Percentiles rank a stretch among this genome's conserved stretches.
Evolutionary conservation across 2,113 vertebrate genomes (phyloP).

Genomic region (Forbesichthys agassizii): DNA sequence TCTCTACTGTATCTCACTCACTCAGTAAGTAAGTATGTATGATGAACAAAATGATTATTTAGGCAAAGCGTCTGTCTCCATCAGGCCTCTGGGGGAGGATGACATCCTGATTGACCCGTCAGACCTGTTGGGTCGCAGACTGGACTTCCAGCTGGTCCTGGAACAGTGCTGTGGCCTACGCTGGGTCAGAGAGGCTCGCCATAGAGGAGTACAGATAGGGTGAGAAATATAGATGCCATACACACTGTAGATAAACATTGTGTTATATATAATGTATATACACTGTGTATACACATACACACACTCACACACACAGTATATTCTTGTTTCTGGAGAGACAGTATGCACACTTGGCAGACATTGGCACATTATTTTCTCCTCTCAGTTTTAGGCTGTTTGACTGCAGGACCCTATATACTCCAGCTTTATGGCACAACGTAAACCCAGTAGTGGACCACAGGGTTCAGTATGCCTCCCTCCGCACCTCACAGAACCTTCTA

Average conservation of each 20-base stretch:
- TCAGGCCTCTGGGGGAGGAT: constrained; percentile 79
- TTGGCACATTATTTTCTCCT: neutral
- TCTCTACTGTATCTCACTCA: neutral
- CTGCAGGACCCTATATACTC: constrained; percentile 78
- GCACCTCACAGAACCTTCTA: constrained; percentile 78
- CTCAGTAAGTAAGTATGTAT: neutral
- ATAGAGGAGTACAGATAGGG: constrained; percentile 85
- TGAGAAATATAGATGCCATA: constrained; percentile 33
- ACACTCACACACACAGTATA: neutral
- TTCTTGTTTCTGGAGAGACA: too few species aligned
- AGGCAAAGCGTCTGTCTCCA: neutral
- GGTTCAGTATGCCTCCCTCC: constrained; percentile 77
- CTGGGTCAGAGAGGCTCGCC: constrained; percentile 81
- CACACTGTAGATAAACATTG: neutral
- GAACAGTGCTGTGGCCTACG: constrained; percentile 81
- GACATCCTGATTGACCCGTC: constrained; percentile 83
- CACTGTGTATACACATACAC: neutral
- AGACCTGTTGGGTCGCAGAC: constrained; percentile 81
- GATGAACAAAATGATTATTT: neutral
- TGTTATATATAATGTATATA: neutral
- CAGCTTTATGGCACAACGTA: constrained; percentile 80
- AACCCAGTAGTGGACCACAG: constrained; percentile 82
- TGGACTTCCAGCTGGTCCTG: constrained; percentile 84
- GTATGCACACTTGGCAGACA: too few species aligned
- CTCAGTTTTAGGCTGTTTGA: constrained; percentile 84